Evolutionary conservation across 2,888 invertebrate species (phyloP).

Genomic region (Phania funesta): DNA sequence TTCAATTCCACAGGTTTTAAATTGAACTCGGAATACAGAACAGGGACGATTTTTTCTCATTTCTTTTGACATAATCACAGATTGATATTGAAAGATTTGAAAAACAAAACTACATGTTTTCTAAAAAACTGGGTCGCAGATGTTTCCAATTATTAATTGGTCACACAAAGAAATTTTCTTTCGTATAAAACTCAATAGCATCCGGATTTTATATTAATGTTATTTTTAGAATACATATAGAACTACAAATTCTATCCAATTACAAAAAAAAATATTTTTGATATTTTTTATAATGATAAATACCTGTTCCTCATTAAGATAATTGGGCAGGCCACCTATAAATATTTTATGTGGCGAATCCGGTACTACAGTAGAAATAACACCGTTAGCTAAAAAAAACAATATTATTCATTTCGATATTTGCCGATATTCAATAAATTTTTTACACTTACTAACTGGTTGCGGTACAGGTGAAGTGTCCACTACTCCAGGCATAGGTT

Average conservation of each 20-base stretch:
- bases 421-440: neutral
- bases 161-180: neutral
- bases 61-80: too few relatives aligned
- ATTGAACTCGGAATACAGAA: too few relatives aligned
- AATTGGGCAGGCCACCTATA: conserved; percentile 98
- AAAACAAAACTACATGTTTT: too few relatives aligned
- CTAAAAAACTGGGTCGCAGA: too few relatives aligned
- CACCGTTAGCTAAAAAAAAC: conserved; percentile 80
- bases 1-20: too few relatives aligned
- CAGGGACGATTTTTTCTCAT: too few relatives aligned
- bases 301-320: conserved; percentile 99
- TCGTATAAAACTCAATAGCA: neutral
- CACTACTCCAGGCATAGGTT: conserved; percentile 97
- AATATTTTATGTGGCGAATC: conserved; percentile 99
- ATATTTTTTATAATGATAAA: conserved; percentile 69
- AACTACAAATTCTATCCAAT: neutral
- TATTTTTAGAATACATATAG: neutral
- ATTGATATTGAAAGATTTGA: too few relatives aligned
- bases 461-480: conserved; percentile 93
- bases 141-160: too few relatives aligned
- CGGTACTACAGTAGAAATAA: conserved; percentile 95
- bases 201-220: too few relatives aligned
- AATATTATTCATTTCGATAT: neutral
- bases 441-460: conserved; percentile 83
- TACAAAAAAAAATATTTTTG: neutral